Conservation (phyloP, 2,113 vertebrate genomes). For the Pterocles burchelli region DNA sequence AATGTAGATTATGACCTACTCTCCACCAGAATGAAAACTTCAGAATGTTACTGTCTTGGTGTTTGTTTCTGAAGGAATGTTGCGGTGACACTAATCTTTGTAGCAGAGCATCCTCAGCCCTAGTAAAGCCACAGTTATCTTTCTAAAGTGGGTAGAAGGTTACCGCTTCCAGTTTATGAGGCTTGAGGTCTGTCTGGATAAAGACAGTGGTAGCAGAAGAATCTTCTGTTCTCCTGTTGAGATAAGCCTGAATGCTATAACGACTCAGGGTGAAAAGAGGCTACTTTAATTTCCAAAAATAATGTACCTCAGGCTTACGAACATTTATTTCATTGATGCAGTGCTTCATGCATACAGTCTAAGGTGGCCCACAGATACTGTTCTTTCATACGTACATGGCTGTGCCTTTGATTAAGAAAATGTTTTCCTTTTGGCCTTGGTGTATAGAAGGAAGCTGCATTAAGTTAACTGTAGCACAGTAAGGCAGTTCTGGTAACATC, state of each 20-base stretch:
- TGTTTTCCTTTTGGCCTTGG: neutral
- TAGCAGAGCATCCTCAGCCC: neutral
- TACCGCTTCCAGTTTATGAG: neutral
- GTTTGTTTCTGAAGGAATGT: neutral
- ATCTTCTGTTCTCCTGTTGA: neutral
- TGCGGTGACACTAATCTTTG: neutral
- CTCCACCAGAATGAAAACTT: neutral
- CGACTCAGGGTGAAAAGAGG: neutral
- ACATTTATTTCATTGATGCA: neutral
- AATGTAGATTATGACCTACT: neutral
- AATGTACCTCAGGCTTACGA: neutral
- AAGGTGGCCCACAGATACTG: neutral
- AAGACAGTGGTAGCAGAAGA: neutral
- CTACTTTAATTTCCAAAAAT: neutral
- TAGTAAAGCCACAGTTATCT: neutral
- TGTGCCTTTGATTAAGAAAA: constrained; percentile 12
- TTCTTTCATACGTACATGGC: neutral
- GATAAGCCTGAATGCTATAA: neutral
- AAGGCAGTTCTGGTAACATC: neutral
- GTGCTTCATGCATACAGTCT: neutral
- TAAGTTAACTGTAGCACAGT: neutral
- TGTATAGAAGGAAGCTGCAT: neutral
- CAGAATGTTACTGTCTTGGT: neutral
- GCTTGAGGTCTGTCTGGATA: neutral
- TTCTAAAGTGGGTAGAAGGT: neutral